Evolutionary conservation across 2,797 vertebrate species (phyloP).

Genomic region (Melanogrammus aeglefinus): DNA sequence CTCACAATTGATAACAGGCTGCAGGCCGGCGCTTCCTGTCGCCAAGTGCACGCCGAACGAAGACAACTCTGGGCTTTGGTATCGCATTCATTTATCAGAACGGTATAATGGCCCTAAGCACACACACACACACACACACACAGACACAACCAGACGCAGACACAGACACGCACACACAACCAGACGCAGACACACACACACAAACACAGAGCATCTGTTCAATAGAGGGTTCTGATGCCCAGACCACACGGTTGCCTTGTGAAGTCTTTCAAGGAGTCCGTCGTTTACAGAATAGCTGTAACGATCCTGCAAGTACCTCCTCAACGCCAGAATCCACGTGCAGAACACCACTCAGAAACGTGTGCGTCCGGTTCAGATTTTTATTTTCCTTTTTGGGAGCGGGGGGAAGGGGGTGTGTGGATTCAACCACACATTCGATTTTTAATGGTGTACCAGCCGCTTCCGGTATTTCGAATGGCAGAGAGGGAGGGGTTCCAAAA

Average conservation of each 20-base stretch:
- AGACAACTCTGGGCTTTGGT: slow-evolving; percentile 27
- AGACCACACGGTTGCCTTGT: neutral
- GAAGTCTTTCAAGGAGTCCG: neutral
- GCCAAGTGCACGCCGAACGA: slow-evolving; percentile 18
- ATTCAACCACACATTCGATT: neutral
- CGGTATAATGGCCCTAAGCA: neutral
- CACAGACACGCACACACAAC: neutral
- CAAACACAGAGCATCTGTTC: slow-evolving; percentile 12
- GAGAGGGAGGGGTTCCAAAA: neutral
- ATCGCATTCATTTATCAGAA: slow-evolving; percentile 22
- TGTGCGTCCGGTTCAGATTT: neutral
- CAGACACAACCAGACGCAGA: neutral
- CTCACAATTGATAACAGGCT: slow-evolving; percentile 61
- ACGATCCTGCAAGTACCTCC: neutral
- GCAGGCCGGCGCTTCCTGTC: slow-evolving; percentile 44
- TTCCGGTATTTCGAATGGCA: neutral
- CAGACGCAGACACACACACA: neutral
- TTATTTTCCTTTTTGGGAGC: neutral
- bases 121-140: neutral
- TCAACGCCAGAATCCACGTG: neutral
- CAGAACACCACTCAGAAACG: neutral
- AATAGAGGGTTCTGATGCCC: slow-evolving; percentile 7
- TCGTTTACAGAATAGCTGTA: neutral
- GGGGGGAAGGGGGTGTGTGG: neutral
- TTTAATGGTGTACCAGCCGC: slow-evolving; percentile 5